Base-by-base conservation (phyloP, 2,888 invertebrate genomes). In the Beris chalybata region DNA sequence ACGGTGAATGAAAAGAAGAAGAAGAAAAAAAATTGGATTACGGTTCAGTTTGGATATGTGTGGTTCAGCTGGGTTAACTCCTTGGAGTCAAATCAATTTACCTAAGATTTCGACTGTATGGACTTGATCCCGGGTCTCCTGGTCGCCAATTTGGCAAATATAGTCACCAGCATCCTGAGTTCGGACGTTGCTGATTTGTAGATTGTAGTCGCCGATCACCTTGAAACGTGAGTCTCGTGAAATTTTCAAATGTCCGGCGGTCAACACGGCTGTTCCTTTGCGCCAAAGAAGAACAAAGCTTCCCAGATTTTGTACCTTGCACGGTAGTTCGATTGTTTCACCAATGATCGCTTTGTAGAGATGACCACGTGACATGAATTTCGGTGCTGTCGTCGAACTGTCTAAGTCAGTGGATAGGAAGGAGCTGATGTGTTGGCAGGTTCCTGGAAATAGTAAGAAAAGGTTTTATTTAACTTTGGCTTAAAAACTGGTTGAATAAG, bases 311-410 rank as follows among this genome's bases (percentile, higher is more conserved):
- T 91, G 90, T 11, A 91, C 90, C 80, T 91, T 90, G 73, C 91
- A 92, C 7, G 91, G 91, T 67, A 92, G 80, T 56, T 89, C 85
- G 58, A 92, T 83, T 0, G 90, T 90, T 76, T 92, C 91, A 5
- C 91, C 91, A 1, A 89, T 88, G 54, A 91, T 89, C 0, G 89
- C 90, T 71, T 90, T 83, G 81, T 89, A 91, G 6, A 89, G 89
- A 76, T 90, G 90, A 0, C 90, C 89, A 30, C 88, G 83, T 0
- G 91, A 89, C 71, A 90, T 79, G 76, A 92, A 91, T 74, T 89
- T 83, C 0, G 91, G 91, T 0, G 86, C 84, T 66, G 79, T 77
- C 15, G 74, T 75, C 22, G 73, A 70, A 58, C 66, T 66, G 59
- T 69, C 70, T 44, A 64, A 65, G 57, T 70, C 67, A 22, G 69